Conservation (phyloP, 2,797 vertebrate genomes). For the Nannoperca obscura region DNA sequence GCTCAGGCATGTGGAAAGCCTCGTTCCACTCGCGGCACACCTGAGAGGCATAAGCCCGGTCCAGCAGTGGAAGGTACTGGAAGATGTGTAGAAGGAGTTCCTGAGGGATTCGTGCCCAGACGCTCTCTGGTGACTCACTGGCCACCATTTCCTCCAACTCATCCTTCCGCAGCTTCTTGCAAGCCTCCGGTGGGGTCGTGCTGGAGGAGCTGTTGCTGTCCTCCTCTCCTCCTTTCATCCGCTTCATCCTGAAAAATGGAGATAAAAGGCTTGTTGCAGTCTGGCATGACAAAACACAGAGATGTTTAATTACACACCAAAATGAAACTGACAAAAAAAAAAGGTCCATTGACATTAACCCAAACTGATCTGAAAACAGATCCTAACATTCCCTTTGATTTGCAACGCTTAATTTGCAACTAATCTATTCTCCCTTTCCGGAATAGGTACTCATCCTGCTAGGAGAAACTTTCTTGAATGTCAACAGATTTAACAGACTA, state of each 20-base stretch:
- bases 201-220: conserved; percentile 78
- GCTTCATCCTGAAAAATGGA: conserved; percentile 89
- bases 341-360: neutral
- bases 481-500: neutral
- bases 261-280: neutral
- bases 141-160: conserved; percentile 17
- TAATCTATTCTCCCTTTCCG: neutral
- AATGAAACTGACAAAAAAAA: too few species aligned
- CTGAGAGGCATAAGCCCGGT: conserved; percentile 95
- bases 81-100: conserved; percentile 96
- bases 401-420: neutral
- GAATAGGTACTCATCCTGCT: neutral
- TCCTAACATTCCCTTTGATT: neutral
- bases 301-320: neutral
- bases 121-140: conserved; percentile 46
- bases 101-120: conserved; percentile 93
- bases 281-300: neutral
- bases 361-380: neutral
- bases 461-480: neutral
- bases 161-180: conserved; percentile 86
- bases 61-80: conserved; percentile 94
- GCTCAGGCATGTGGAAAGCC: conserved; percentile 97
- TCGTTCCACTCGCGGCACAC: conserved; percentile 96
- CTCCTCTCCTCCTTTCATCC: conserved; percentile 87
- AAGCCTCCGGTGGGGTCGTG: conserved; percentile 75